phyloP scores from a whole-genome alignment of 1,140 invertebrate genomes.

The Sinonovacula constricta region DNA sequence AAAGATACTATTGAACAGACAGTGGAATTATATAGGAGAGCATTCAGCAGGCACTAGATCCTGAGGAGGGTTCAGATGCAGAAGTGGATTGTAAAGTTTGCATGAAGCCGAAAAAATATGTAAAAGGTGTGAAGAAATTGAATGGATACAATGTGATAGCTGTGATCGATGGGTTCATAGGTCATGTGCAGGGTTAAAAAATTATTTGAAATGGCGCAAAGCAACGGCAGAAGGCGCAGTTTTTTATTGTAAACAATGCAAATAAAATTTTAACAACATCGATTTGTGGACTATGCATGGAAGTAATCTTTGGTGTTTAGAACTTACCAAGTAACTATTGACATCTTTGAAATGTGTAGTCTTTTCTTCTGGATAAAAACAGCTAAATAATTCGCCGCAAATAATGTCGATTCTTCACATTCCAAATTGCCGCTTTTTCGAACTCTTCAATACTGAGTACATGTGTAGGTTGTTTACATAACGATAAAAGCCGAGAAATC shows the following conservation, averaged over 20 bases:
- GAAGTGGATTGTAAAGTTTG: background rate
- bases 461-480: no score
- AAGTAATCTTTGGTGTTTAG: no score
- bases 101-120: background rate
- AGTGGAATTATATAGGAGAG: background rate
- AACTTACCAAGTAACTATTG: no score
- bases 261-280: no score
- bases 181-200: conserved; percentile 12
- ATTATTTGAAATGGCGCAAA: conserved; percentile 23
- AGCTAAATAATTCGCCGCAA: no score
- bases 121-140: background rate
- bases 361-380: no score
- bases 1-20: background rate
- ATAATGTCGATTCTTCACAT: no score
- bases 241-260: conserved; percentile 23
- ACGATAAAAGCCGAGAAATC: no score
- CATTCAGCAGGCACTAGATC: background rate
- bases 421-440: no score
- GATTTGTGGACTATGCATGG: no score
- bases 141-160: conserved; percentile 21
- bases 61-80: background rate
- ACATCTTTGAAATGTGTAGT: no score
- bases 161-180: conserved; percentile 21
- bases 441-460: no score
- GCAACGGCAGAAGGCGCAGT: background rate